Percentiles rank a stretch among this genome's conserved stretches.
Evolutionary conservation across 2,113 vertebrate genomes (phyloP).

Genomic region (Varanus komodoensis): DNA sequence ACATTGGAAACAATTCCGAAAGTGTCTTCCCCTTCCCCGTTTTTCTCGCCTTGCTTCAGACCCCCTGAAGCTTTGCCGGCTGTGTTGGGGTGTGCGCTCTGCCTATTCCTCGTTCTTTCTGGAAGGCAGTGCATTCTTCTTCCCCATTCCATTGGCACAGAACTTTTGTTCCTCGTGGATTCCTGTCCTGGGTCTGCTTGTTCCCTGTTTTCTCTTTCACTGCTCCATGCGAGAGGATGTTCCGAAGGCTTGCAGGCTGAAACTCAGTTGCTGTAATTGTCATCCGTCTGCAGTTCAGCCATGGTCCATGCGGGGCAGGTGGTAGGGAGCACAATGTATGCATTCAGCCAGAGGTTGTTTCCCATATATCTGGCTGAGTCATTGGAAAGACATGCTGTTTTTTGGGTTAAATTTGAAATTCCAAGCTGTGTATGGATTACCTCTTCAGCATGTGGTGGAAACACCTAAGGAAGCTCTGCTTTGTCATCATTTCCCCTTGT

Average conservation of each 20-base stretch:
- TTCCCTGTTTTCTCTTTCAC: neutral
- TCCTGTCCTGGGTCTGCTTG: too few species aligned
- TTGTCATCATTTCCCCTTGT: neutral
- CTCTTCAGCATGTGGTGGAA: neutral
- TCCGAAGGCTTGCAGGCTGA: neutral
- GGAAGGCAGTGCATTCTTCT: neutral
- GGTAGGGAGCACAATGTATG: neutral
- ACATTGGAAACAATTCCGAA: neutral
- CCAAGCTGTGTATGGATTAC: neutral
- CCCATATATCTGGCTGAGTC: neutral
- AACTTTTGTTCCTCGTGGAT: neutral
- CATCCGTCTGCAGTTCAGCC: neutral
- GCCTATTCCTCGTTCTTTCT: neutral
- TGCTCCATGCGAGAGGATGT: neutral
- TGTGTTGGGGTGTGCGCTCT: too few species aligned
- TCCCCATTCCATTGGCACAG: neutral
- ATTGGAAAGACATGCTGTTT: neutral
- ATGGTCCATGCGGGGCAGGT: neutral
- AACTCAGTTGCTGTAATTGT: neutral
- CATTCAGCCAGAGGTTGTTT: neutral
- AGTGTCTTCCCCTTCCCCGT: too few species aligned
- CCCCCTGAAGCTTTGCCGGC: too few species aligned
- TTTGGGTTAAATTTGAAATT: neutral
- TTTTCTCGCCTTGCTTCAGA: neutral
- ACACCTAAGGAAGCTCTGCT: neutral